Evolutionary conservation across 2,888 invertebrate species (phyloP).

Genomic region (Thecophora atra): DNA sequence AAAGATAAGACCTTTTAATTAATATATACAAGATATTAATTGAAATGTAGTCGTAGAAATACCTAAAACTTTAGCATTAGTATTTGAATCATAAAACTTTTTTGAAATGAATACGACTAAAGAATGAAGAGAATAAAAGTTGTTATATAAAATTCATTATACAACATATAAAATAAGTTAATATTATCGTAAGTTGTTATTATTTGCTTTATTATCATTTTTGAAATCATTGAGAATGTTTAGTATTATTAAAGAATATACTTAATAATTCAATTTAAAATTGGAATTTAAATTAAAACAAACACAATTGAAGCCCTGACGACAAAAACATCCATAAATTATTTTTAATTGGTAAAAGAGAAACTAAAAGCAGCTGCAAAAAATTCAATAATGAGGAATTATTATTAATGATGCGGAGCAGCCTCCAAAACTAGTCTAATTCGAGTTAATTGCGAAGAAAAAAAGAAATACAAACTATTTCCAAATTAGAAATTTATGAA

Average conservation of each 20-base stretch:
- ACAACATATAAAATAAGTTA: conserved; percentile 34
- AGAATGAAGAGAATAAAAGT: too few species aligned
- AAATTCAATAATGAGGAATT: too few species aligned
- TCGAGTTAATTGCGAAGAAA: conserved; percentile 57
- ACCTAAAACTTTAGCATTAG: conserved; percentile 41
- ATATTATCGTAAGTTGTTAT: conserved; percentile 42
- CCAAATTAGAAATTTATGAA: conserved; percentile 34
- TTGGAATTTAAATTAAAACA: conserved; percentile 27
- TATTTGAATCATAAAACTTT: conserved; percentile 40
- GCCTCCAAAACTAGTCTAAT: conserved; percentile 61
- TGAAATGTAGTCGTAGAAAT: conserved; percentile 45
- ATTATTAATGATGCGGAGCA: conserved; percentile 37
- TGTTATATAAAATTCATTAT: conserved; percentile 37
- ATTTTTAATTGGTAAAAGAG: conserved; percentile 39
- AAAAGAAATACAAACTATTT: conserved; percentile 19
- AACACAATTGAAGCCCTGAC: conserved; percentile 44
- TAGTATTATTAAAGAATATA: conserved; percentile 43
- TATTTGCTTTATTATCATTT: conserved; percentile 43
- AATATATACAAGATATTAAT: conserved; percentile 37
- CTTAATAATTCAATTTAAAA: conserved; percentile 36
- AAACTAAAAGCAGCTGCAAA: conserved; percentile 36
- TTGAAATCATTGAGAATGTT: conserved; percentile 40
- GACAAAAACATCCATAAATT: conserved; percentile 44
- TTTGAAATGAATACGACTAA: too few species aligned
- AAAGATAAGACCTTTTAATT: conserved; percentile 31